A percentile compares a stretch with the other conserved stretches of the same genome.
Conservation (phyloP, 2,113 vertebrate species). For the Eleginops maclovinus region DNA sequence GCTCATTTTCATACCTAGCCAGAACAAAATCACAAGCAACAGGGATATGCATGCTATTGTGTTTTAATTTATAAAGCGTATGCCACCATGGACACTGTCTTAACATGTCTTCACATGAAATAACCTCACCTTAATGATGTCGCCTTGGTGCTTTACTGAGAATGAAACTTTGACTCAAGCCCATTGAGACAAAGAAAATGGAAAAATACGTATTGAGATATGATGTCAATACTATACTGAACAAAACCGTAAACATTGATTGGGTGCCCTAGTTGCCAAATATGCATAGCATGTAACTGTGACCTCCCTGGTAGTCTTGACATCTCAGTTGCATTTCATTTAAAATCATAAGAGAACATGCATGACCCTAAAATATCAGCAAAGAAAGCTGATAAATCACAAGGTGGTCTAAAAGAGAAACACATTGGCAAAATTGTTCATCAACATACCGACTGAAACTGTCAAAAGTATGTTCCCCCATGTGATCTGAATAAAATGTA, state of each 20-base stretch:
- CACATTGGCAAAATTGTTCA: background rate
- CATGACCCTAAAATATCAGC: background rate
- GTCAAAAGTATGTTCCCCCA: background rate
- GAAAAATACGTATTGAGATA: background rate
- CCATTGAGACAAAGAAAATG: background rate
- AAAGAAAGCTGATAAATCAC: too few species aligned
- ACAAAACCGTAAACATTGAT: background rate
- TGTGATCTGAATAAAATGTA: background rate
- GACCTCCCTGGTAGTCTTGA: background rate
- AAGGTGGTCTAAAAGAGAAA: background rate
- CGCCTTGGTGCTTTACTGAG: background rate
- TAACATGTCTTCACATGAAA: too few species aligned
- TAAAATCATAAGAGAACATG: background rate
- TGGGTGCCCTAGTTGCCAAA: background rate
- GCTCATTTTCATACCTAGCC: background rate
- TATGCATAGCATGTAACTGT: background rate
- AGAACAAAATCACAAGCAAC: background rate
- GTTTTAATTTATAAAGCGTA: background rate
- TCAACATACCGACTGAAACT: background rate
- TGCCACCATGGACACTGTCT: background rate
- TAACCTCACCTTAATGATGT: too few species aligned
- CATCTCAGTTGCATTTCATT: background rate
- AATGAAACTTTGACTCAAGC: background rate
- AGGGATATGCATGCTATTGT: background rate
- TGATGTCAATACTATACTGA: background rate